Evolutionary conservation across 2,113 vertebrate species (phyloP).

Genomic region (Nothobranchius furzeri): DNA sequence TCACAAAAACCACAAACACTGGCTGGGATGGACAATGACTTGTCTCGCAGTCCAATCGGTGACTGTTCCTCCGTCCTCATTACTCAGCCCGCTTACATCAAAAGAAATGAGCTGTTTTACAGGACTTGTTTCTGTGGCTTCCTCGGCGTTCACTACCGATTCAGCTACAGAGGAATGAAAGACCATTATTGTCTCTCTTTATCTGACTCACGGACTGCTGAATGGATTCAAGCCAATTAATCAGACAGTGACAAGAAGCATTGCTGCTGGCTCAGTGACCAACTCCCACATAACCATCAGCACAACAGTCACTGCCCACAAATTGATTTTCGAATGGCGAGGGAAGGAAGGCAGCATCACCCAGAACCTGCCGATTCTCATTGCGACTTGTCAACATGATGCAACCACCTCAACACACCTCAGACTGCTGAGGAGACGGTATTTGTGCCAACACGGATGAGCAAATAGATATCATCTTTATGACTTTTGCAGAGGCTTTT

Average conservation of each 20-base stretch:
- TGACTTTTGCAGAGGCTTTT: background rate
- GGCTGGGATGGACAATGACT: conserved; percentile 21
- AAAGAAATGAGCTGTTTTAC: conserved; percentile 65
- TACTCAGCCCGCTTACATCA: conserved; percentile 37
- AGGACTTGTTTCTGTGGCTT: conserved; percentile 55
- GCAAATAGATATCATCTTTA: background rate
- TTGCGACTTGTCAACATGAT: conserved; percentile 20
- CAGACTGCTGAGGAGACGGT: background rate
- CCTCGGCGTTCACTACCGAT: conserved; percentile 38
- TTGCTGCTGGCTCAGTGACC: conserved; percentile 64
- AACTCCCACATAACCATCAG: conserved; percentile 56
- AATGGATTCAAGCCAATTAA: conserved; percentile 70
- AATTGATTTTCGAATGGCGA: conserved; percentile 54
- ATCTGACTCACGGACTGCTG: conserved; percentile 65
- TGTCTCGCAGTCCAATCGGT: conserved; percentile 61
- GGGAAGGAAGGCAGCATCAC: conserved; percentile 32
- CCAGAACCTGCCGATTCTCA: conserved; percentile 47
- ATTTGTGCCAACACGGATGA: background rate
- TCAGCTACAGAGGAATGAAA: conserved; percentile 52
- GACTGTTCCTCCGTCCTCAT: conserved; percentile 28
- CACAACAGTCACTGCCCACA: conserved; percentile 50
- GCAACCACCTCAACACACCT: conserved; percentile 6
- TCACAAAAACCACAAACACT: conserved; percentile 50
- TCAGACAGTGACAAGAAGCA: conserved; percentile 58
- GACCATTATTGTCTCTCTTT: conserved; percentile 66